Percentiles rank a stretch among this genome's conserved stretches.
These are phyloP conservation scores for Macrobrachium nipponense DNA, from an alignment of 1,140 invertebrate species.

Conservation along the genomic window DNA sequence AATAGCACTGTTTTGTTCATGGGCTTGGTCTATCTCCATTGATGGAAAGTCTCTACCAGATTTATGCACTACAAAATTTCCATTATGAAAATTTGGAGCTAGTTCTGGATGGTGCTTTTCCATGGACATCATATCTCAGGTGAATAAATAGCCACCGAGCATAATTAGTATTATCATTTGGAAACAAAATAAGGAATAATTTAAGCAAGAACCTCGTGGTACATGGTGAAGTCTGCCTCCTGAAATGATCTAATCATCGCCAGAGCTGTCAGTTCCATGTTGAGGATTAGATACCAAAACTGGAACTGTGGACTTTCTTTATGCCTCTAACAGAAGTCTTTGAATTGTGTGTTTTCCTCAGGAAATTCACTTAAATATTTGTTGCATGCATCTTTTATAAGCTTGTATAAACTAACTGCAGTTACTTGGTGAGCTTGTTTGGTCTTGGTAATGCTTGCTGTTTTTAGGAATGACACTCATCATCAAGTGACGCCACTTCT, in stretches of 20 bases:
- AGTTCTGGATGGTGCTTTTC: constrained; percentile 8
- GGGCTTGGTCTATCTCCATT: constrained; percentile 17
- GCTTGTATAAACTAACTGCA: too few species aligned
- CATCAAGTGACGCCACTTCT: too few species aligned
- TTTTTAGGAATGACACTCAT: too few species aligned
- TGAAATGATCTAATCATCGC: constrained; percentile 12
- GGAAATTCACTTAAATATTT: background rate
- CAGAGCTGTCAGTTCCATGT: background rate
- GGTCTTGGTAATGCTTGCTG: too few species aligned
- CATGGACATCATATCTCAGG: constrained; percentile 20
- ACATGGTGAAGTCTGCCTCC: constrained; percentile 7
- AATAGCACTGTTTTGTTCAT: constrained; percentile 12
- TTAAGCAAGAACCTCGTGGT: background rate
- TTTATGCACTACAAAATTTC: constrained; percentile 27
- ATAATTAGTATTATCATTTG: constrained; percentile 23
- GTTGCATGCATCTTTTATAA: background rate
- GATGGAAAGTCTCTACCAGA: constrained; percentile 3
- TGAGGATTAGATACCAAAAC: constrained; percentile 12
- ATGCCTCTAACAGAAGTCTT: background rate
- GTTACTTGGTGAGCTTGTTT: background rate
- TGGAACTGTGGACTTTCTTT: constrained; percentile 18
- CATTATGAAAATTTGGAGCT: constrained; percentile 12
- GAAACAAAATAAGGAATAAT: constrained; percentile 25
- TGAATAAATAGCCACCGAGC: constrained; percentile 19
- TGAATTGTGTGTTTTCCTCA: too few species aligned